Conservation (phyloP, 1,140 invertebrate genomes). For the Drosophila prosaltans region DNA sequence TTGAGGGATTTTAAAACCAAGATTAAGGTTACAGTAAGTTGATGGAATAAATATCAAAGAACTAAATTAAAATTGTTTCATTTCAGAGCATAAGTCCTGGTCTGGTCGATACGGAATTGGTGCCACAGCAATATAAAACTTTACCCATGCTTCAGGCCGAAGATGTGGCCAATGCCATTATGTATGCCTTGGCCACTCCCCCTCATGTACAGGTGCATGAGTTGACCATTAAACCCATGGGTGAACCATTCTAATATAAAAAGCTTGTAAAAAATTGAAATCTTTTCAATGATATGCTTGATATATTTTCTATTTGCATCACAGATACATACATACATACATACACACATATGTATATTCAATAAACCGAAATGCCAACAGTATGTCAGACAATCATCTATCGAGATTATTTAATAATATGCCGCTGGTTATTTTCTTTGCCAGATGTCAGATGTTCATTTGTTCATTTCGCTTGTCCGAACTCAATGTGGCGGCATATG, state of each 20-base stretch:
- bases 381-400: slow-evolving; percentile 52
- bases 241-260: slow-evolving; percentile 57
- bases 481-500: background rate
- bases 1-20: slow-evolving; percentile 85
- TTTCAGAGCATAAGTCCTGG: slow-evolving; percentile 86
- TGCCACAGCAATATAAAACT: slow-evolving; percentile 58
- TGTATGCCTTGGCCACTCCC: slow-evolving; percentile 84
- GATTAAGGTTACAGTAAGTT: slow-evolving; percentile 87
- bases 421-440: slow-evolving; percentile 24
- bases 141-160: slow-evolving; percentile 77
- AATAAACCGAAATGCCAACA: slow-evolving; percentile 8
- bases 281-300: no score
- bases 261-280: no score
- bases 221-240: slow-evolving; percentile 74
- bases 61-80: no score
- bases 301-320: background rate
- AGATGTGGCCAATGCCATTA: slow-evolving; percentile 84
- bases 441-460: slow-evolving; percentile 66
- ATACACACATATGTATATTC: background rate
- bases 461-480: slow-evolving; percentile 45
- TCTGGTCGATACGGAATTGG: slow-evolving; percentile 85
- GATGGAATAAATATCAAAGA: no score
- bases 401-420: slow-evolving; percentile 59
- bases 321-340: background rate
- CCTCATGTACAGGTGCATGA: slow-evolving; percentile 84